Evolutionary conservation across 2,888 invertebrate genomes (phyloP).

Genomic region (Eugnorisma glareosa): DNA sequence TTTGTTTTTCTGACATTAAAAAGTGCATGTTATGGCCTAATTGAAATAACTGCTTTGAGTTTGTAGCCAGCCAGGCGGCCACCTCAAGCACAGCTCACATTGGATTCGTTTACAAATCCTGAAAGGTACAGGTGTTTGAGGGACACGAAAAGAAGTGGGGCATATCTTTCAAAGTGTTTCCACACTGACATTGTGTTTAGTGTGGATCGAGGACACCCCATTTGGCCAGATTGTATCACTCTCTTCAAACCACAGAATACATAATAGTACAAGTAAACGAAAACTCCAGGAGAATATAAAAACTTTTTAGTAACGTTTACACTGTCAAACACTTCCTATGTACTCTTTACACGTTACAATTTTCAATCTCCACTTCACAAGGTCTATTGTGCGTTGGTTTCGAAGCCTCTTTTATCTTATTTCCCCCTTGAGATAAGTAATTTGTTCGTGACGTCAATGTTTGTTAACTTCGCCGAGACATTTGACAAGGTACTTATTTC

Average conservation of each 20-base stretch:
- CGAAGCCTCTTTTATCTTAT: slow-evolving; percentile 62
- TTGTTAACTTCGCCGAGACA: slow-evolving; percentile 73
- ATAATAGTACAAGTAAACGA: background rate
- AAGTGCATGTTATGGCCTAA: too few species aligned
- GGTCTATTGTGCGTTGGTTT: slow-evolving; percentile 64
- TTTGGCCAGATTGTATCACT: background rate
- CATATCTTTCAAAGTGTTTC: background rate
- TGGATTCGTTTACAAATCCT: background rate
- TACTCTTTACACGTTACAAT: slow-evolving; percentile 39
- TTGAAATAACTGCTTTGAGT: too few species aligned
- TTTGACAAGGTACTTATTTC: slow-evolving; percentile 73
- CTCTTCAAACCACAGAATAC: background rate
- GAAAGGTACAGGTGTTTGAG: background rate
- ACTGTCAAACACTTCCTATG: slow-evolving; percentile 13
- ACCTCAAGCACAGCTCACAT: background rate
- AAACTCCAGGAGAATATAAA: background rate
- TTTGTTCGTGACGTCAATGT: slow-evolving; percentile 68
- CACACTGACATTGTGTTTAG: background rate
- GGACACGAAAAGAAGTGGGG: background rate
- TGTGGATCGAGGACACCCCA: background rate
- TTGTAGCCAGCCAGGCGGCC: too few species aligned
- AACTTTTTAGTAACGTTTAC: background rate
- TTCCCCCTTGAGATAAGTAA: slow-evolving; percentile 65
- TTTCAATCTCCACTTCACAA: slow-evolving; percentile 34
- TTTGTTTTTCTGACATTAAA: too few species aligned